Percentiles rank a stretch among this genome's conserved stretches.
Evolutionary conservation across 2,888 invertebrate genomes (phyloP).

Genomic region (Heliconius cydno): DNA sequence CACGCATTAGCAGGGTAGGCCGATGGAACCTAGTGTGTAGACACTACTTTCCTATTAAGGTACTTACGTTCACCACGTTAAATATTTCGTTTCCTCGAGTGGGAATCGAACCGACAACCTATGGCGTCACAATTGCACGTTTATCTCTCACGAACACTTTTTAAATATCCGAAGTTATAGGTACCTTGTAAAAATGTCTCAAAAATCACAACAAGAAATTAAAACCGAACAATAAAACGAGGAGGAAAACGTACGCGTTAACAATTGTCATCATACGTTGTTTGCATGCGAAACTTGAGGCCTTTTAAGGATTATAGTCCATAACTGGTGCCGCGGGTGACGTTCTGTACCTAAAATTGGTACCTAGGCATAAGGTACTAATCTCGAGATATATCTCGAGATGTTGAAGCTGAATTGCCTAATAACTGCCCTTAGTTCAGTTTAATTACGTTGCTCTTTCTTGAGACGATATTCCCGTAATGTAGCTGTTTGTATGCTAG

Average conservation of each 20-base stretch:
- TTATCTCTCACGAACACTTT: too few relatives aligned
- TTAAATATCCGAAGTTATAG: too few relatives aligned
- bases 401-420: slow-evolving; percentile 72
- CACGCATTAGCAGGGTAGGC: too few relatives aligned
- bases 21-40: too few relatives aligned
- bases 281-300: slow-evolving; percentile 54
- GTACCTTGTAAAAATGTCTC: not conserved
- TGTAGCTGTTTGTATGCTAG: slow-evolving; percentile 35
- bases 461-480: slow-evolving; percentile 47
- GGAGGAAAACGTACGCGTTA: slow-evolving; percentile 52
- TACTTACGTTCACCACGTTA: too few relatives aligned
- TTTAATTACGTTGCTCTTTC: slow-evolving; percentile 69
- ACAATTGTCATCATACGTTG: slow-evolving; percentile 51
- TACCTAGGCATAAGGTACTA: slow-evolving; percentile 36
- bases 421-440: slow-evolving; percentile 75
- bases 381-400: slow-evolving; percentile 59
- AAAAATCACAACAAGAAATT: slow-evolving; percentile 16
- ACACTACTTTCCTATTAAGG: too few relatives aligned
- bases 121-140: too few relatives aligned
- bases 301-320: slow-evolving; percentile 53
- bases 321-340: slow-evolving; percentile 47
- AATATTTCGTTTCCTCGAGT: too few relatives aligned
- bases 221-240: slow-evolving; percentile 36
- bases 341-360: slow-evolving; percentile 33
- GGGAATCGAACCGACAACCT: too few relatives aligned